Evolutionary conservation across 2,888 invertebrate genomes (phyloP), one percentile per base, ranked within the genome.

Genomic region (Polyploca ridens): DNA sequence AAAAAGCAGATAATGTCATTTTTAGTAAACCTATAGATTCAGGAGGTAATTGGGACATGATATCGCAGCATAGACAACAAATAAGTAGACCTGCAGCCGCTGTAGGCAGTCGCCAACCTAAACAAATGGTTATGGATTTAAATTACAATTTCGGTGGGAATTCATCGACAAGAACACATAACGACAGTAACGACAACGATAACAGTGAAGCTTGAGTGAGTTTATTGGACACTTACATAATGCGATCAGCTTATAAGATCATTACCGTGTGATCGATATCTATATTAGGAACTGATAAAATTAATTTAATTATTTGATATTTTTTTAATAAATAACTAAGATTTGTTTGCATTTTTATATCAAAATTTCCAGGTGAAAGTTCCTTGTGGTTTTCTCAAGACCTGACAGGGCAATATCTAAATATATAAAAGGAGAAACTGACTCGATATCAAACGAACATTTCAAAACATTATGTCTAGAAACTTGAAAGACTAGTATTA

Each of bases 21-120:
- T 93, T 87, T 63, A 76, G 80, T 5, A 88, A 89, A 64, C 87
- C 88, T 0, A 76, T 83, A 35, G 86, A 86, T 6, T 77, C 76
- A 0, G 88, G 61, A 11, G 61, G 87, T 64, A 94, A 92, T 64
- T 95, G 95, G 95, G 94, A 95, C 54, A 84, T 95, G 68, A 90
- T 95, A 69, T 89, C 93, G 0, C 89, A 94, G 66, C 95, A 95
- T 75, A 89, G 95, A 58, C 76, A 93, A 77, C 85, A 94, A 78
- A 84, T 91, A 44, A 85, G 70, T 27, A 81, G 85, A 58, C 86
- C 87, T 0, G 71, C 72, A 3, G 72, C 76, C n/a, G 65, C 73
- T 2, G 70, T 69, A 0, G 69, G 69, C 0, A 63, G 69, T 1
- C 76, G 69, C 35, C 68, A 68, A 8, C 65, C 70, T 14, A 87